A percentile compares a stretch with the other conserved stretches of the same genome.
These are phyloP conservation scores for Heloderma charlesbogerti DNA, from an alignment of 2,113 vertebrate species.

Conservation along the genomic window DNA sequence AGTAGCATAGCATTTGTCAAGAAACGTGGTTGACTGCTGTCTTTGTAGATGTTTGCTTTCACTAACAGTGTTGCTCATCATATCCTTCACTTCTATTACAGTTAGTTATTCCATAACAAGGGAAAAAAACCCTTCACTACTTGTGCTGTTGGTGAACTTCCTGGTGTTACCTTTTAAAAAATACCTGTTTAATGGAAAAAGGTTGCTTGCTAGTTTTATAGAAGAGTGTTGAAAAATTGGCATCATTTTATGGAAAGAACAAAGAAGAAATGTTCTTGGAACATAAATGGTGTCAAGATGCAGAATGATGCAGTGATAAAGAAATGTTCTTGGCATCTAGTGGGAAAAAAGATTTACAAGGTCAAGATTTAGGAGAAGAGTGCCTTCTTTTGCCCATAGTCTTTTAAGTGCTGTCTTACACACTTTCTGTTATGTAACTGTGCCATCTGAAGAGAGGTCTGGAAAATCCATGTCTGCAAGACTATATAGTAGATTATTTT, in stretches of 20 bases:
- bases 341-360: slow-evolving; percentile 36
- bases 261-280: slow-evolving; percentile 63
- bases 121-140: neutral
- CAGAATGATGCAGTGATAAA: slow-evolving; percentile 61
- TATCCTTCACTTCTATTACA: neutral
- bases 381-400: neutral
- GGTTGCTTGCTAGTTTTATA: neutral
- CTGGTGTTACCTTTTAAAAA: neutral
- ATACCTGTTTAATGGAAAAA: neutral
- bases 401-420: slow-evolving; percentile 4
- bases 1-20: neutral
- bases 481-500: neutral
- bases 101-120: neutral
- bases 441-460: slow-evolving; percentile 28
- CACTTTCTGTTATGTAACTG: slow-evolving; percentile 16
- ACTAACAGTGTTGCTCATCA: neutral
- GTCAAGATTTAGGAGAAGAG: slow-evolving; percentile 18
- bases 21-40: neutral
- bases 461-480: slow-evolving; percentile 19
- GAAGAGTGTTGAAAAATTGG: slow-evolving; percentile 33
- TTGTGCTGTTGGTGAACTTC: neutral
- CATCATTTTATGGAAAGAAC: slow-evolving; percentile 14
- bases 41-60: neutral
- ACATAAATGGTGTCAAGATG: slow-evolving; percentile 42
- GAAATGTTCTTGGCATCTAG: slow-evolving; percentile 68